phyloP scores from a whole-genome alignment of 2,888 invertebrate species.

The Nomada ruficornis region DNA sequence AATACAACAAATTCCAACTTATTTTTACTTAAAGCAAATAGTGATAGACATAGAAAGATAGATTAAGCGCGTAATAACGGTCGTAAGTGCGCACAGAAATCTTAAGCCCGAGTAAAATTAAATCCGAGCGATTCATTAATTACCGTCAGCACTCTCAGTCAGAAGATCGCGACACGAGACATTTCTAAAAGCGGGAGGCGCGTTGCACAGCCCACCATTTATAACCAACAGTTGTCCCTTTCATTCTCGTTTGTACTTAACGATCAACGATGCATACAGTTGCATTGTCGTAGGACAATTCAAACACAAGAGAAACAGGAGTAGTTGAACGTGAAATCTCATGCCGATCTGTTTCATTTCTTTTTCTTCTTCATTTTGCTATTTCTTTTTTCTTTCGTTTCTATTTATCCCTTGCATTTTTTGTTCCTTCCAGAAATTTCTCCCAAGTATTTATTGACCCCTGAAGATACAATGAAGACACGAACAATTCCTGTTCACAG shows the following conservation, averaged over 20 bases:
- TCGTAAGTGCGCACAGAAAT: background rate
- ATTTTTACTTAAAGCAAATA: too few species aligned
- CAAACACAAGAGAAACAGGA: background rate
- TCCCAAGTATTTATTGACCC: too few species aligned
- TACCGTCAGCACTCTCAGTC: background rate
- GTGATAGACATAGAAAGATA: background rate
- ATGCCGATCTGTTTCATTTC: background rate
- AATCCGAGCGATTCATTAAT: slow-evolving; percentile 23
- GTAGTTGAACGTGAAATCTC: background rate
- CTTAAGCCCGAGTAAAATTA: background rate
- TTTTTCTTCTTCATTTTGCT: background rate
- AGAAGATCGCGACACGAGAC: background rate
- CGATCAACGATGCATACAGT: background rate
- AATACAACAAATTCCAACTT: background rate
- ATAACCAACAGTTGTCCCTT: background rate
- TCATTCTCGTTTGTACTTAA: background rate
- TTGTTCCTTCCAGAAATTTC: background rate
- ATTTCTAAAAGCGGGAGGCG: background rate
- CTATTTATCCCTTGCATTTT: background rate
- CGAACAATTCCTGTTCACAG: background rate
- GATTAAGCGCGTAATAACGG: background rate
- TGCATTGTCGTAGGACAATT: background rate
- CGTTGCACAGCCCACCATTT: background rate
- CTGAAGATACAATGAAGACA: background rate
- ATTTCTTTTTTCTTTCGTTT: background rate